These are phyloP conservation scores for Trachelus iudaicus DNA, from an alignment of 2,888 invertebrate species.

Conservation along the genomic window DNA sequence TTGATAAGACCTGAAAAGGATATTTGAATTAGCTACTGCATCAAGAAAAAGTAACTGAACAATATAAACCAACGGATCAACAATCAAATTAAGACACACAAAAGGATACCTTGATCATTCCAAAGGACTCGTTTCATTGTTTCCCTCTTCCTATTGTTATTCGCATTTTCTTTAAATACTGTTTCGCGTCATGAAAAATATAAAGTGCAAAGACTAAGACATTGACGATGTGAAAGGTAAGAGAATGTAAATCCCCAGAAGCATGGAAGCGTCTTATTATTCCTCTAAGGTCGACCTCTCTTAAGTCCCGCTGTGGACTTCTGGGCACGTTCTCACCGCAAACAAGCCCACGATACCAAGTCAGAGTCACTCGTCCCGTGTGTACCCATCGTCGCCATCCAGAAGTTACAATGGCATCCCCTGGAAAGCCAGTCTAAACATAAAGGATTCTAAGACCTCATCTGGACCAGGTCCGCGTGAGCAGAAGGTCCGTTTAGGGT, in stretches of 20 bases:
- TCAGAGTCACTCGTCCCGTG: background rate
- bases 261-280: slow-evolving; percentile 39
- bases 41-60: background rate
- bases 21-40: background rate
- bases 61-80: background rate
- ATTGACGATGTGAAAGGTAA: background rate
- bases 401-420: background rate
- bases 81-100: background rate
- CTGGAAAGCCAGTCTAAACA: background rate
- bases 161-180: slow-evolving; percentile 36
- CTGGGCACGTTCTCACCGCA: slow-evolving; percentile 50
- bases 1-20: background rate
- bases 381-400: background rate
- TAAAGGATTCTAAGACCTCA: background rate
- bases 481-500: background rate
- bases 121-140: background rate
- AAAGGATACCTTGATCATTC: background rate
- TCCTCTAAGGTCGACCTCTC: slow-evolving; percentile 49
- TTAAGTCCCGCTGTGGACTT: slow-evolving; percentile 44
- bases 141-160: background rate
- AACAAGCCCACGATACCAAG: slow-evolving; percentile 33
- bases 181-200: slow-evolving; percentile 29
- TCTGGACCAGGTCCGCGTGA: background rate
- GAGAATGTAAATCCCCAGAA: background rate
- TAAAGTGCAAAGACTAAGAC: background rate